Base-by-base conservation (phyloP, 2,797 vertebrate species). In the Tiaroga cobitis region DNA sequence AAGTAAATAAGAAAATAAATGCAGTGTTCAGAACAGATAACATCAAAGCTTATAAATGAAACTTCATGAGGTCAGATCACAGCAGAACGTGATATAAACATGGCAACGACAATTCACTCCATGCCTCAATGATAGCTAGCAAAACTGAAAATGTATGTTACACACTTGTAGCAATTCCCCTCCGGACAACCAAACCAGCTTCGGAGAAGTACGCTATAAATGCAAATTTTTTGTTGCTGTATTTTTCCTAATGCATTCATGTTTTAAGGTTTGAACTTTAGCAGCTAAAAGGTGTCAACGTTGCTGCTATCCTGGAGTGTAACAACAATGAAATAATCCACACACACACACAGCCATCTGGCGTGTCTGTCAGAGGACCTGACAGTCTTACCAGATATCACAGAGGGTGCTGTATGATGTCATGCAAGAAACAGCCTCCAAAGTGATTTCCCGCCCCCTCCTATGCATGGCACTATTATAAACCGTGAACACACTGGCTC, bases 311-410 rank as follows among this genome's bases (percentile, higher is more conserved):
- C 77, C 85, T 85, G 75, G 59, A 90, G 89, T 90, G 89, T 87
- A 87, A 83, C 86, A 90, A 90, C 89, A 90, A 90, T 90, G 82
- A 85, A 86, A 90, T 87, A 86, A 90, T 90, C 82, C 83, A 72
- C 86, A 85, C 83, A 34, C 73, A 86, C 85, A 85, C 82, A 84
- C 49, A 88, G 88, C 87, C 88, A 89, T 89, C 89, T 87, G 86
- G 86, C 81, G 78, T 87, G 87, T 89, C 90, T 89, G 85, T 89
- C 89, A 90, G 89, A 90, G 86, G 89, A 90, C 86, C 85, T 91
- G 90, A 90, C 90, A 89, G 87, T 86, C 85, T 89, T 90, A 90
- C 89, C 89, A 86, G 87, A 87, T 88, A 88, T 90, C 89, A 88
- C 87, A 90, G 87, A 90, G 85, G 86, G 87, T 84, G 81, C 87